These are phyloP conservation scores for Megamerina dolium DNA, from an alignment of 2,888 invertebrate species.

Conservation along the genomic window DNA sequence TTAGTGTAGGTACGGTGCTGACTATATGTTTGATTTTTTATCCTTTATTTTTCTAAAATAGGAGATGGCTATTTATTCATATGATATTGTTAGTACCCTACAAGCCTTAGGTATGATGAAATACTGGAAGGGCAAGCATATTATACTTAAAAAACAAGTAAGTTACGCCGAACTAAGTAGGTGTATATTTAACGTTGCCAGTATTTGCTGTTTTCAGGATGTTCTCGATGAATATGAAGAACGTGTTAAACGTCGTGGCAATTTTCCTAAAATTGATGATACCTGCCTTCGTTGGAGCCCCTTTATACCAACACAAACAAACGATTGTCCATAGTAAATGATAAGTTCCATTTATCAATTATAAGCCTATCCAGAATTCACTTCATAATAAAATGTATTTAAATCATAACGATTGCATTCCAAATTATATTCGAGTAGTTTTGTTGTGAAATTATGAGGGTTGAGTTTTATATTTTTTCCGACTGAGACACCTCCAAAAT, in stretches of 20 bases:
- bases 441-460: too few relatives aligned
- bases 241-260: slow-evolving; percentile 68
- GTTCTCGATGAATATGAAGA: slow-evolving; percentile 89
- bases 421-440: too few relatives aligned
- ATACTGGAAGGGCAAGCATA: slow-evolving; percentile 98
- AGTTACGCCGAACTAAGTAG: slow-evolving; percentile 20
- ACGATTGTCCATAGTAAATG: slow-evolving; percentile 35
- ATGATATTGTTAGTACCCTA: slow-evolving; percentile 95
- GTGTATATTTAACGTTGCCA: neutral
- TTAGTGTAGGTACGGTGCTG: too few relatives aligned
- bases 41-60: slow-evolving; percentile 43
- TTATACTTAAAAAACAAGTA: slow-evolving; percentile 89
- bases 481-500: too few relatives aligned
- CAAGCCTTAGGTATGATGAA: slow-evolving; percentile 97
- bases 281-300: slow-evolving; percentile 85
- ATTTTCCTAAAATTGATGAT: slow-evolving; percentile 83
- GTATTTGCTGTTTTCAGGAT: slow-evolving; percentile 57
- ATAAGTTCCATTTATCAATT: slow-evolving; percentile 14
- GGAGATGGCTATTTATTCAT: slow-evolving; percentile 93
- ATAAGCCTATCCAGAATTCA: too few relatives aligned
- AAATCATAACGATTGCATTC: too few relatives aligned
- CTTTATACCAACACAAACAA: slow-evolving; percentile 55
- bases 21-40: too few relatives aligned
- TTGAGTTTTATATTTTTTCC: too few relatives aligned
- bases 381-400: too few relatives aligned